Conservation (phyloP, 2,888 invertebrate species). For the Lomographa bimaculata region DNA sequence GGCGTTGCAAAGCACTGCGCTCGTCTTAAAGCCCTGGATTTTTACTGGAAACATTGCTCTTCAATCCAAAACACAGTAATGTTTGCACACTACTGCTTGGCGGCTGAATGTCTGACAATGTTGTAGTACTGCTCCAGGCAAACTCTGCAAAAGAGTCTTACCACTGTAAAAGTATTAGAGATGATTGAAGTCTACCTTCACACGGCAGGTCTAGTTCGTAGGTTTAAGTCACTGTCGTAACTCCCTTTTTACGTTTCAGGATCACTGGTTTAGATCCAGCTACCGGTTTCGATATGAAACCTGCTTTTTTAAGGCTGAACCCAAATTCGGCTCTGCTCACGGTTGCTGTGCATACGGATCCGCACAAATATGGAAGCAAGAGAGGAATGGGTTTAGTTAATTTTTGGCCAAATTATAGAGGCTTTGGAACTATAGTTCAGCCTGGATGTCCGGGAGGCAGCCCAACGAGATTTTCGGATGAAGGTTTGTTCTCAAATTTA, state of each 20-base stretch:
- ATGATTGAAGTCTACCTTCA: no score
- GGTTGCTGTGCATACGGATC: constrained; percentile 64
- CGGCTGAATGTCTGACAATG: no score
- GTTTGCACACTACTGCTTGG: no score
- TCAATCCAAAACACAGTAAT: no score
- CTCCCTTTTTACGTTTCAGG: constrained; percentile 40
- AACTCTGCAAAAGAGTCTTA: no score
- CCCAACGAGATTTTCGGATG: constrained; percentile 48
- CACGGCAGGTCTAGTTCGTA: background rate
- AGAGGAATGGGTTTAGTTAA: constrained; percentile 59
- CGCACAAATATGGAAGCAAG: constrained; percentile 59
- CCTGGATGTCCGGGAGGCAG: constrained; percentile 56
- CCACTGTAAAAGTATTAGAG: no score
- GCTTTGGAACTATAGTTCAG: constrained; percentile 50
- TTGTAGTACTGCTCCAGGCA: no score
- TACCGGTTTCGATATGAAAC: constrained; percentile 55
- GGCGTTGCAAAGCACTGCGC: no score
- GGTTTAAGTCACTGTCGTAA: constrained; percentile 6
- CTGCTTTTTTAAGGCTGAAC: constrained; percentile 44
- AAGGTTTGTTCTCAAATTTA: constrained; percentile 51
- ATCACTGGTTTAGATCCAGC: constrained; percentile 73
- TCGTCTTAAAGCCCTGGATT: no score
- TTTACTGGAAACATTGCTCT: no score
- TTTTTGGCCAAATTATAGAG: constrained; percentile 69
- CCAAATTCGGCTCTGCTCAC: constrained; percentile 58